Base-by-base conservation (phyloP, 2,113 vertebrate species). In the Rutilus rutilus region DNA sequence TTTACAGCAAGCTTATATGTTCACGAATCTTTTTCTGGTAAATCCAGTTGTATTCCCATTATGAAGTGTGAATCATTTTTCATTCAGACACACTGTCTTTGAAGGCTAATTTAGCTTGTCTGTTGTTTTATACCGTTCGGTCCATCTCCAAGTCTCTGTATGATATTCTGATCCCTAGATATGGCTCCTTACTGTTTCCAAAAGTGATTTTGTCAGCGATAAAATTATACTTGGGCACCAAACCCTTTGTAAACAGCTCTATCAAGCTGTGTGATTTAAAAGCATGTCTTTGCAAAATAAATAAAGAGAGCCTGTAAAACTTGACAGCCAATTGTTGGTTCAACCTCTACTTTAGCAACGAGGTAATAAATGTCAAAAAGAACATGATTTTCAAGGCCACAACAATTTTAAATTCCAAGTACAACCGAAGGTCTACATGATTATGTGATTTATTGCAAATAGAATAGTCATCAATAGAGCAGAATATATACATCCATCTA, bases 321-420 rank as follows among this genome's bases (percentile, higher is more conserved):
- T 52, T 82, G 80, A 82, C 80, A 54, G 17, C 23, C 17, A 82
- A 52, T 69, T 82, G 62, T n/a, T 82, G 6, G 45, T 52, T 33
- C 5, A 33, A 54, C 10, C 19, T 69, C 3, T 52, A n/a, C 69
- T 15, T 30, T 8, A 69, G 79, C 11, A 52, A 36, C 3, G 5
- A n/a, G 42, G 60, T 50, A 19, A 65, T 65, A 65, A 81, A 81
- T 81, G 60, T 65, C 78, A 81, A 65, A 62, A 64, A 54, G 47
- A 17, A 62, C 62, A 25, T 4, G 27, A 25, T 17, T 7, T 10
- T 42, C 54, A 64, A 54, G 60, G 45, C 27, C 45, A 82, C 17
- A 27, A n/a, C 1, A 2, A 45, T 65, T 81, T 79, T 17, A 42
- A 39, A 42, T 59, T 79, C 30, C 11, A 62, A 14, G 54, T 15